Conservation (phyloP, 2,113 vertebrate genomes). For the Spilogale gracilis region DNA sequence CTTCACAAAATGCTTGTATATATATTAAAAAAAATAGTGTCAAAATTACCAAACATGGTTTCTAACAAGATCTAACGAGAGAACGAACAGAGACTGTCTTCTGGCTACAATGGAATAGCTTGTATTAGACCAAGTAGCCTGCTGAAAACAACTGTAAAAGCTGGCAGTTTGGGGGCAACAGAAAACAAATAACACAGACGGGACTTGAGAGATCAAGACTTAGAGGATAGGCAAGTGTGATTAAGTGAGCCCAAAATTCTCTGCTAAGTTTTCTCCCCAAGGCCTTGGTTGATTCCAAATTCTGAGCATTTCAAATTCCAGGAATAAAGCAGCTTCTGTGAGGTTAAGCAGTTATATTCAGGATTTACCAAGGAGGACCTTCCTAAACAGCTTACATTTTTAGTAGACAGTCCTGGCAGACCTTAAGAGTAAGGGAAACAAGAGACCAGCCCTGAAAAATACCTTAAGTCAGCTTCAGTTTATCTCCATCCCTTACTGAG, state of each 20-base stretch:
- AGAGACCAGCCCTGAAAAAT: not conserved
- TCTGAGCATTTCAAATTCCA: not conserved
- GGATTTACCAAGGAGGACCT: not conserved
- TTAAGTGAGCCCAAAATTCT: not conserved
- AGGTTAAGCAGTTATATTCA: not conserved
- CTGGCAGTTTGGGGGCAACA: not conserved
- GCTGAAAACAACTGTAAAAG: not conserved
- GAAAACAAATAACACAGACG: not conserved
- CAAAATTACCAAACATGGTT: not conserved
- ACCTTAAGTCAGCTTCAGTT: not conserved
- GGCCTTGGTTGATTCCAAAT: not conserved
- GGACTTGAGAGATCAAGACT: not conserved
- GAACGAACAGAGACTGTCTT: not conserved
- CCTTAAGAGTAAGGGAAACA: not conserved
- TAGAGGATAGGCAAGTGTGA: not conserved
- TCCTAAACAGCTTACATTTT: not conserved
- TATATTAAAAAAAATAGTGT: not conserved
- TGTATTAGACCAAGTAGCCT: not conserved
- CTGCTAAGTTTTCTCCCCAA: not conserved
- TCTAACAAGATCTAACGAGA: constrained; percentile 4
- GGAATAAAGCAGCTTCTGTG: not conserved
- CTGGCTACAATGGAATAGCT: not conserved
- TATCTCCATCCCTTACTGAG: too few relatives aligned
- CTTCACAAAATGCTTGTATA: not conserved
- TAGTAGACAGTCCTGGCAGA: not conserved